Percentiles rank a stretch among this genome's conserved stretches.
phyloP scores from a whole-genome alignment of 2,113 vertebrate species.

The Ramphastos sulfuratus region DNA sequence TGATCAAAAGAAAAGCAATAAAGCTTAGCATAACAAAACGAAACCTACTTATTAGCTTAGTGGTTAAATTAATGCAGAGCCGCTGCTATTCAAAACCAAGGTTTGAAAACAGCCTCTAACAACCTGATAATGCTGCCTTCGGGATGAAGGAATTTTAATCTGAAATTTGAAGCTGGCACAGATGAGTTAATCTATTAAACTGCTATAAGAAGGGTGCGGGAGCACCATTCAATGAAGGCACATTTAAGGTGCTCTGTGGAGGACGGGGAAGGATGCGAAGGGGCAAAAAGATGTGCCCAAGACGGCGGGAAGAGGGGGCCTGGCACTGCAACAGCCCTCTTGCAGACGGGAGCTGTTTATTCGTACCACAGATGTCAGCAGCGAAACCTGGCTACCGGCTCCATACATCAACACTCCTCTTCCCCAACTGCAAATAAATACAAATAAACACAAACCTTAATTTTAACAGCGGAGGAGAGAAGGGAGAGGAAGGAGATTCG shows the following conservation, averaged over 20 bases:
- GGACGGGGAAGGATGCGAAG: not conserved
- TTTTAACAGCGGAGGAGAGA: not conserved
- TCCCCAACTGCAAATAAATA: constrained; percentile 1
- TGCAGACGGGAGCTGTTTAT: constrained; percentile 6
- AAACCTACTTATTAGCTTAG: constrained; percentile 99
- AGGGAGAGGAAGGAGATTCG: not conserved
- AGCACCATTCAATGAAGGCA: constrained; percentile 79
- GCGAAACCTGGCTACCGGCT: constrained; percentile 16
- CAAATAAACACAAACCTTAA: constrained; percentile 28
- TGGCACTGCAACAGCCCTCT: not conserved
- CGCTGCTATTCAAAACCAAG: constrained; percentile 90
- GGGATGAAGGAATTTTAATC: constrained; percentile 87
- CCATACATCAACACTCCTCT: not conserved
- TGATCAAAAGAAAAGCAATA: constrained; percentile 99
- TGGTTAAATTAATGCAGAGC: constrained; percentile 99
- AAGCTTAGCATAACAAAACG: constrained; percentile 99
- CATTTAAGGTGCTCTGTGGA: constrained; percentile 72
- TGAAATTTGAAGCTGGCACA: constrained; percentile 85
- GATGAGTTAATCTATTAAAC: constrained; percentile 90
- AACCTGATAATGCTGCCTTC: constrained; percentile 86
- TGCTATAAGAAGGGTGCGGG: constrained; percentile 80
- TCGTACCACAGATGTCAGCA: not conserved
- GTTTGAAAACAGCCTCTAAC: constrained; percentile 92
- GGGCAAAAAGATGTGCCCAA: not conserved
- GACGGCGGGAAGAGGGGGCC: not conserved